Conservation (phyloP, 1,140 invertebrate species). For the Nixonia krombeini region DNA sequence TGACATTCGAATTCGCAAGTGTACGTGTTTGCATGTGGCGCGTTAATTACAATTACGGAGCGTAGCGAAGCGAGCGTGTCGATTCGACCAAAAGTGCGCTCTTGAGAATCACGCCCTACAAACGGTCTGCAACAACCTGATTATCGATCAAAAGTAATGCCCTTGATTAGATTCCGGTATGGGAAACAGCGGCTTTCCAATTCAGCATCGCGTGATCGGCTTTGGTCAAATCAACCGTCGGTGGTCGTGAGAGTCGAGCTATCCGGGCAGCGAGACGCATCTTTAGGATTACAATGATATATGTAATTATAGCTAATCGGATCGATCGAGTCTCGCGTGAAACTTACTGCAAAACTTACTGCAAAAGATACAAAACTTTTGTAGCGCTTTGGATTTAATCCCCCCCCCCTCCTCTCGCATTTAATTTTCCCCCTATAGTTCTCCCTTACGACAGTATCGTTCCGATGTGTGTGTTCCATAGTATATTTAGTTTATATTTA, state of each 20-base stretch:
- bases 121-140: no score
- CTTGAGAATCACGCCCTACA: no score
- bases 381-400: constrained; percentile 46
- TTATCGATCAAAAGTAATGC: no score
- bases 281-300: constrained; percentile 43
- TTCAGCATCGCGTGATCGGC: no score
- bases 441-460: constrained; percentile 8
- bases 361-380: constrained; percentile 54
- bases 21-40: constrained; percentile 24
- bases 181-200: no score
- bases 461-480: constrained; percentile 21
- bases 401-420: no score
- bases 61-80: no score
- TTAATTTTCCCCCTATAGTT: constrained; percentile 14
- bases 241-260: constrained; percentile 43
- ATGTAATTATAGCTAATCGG: constrained; percentile 48
- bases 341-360: constrained; percentile 39
- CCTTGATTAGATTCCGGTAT: no score
- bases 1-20: constrained; percentile 14
- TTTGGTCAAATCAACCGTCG: background rate
- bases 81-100: constrained; percentile 17
- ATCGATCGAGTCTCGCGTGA: constrained; percentile 48
- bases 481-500: constrained; percentile 50
- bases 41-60: constrained; percentile 48
- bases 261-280: constrained; percentile 46